Conservation (phyloP, 2,797 vertebrate species). For the Girardinus metallicus region DNA sequence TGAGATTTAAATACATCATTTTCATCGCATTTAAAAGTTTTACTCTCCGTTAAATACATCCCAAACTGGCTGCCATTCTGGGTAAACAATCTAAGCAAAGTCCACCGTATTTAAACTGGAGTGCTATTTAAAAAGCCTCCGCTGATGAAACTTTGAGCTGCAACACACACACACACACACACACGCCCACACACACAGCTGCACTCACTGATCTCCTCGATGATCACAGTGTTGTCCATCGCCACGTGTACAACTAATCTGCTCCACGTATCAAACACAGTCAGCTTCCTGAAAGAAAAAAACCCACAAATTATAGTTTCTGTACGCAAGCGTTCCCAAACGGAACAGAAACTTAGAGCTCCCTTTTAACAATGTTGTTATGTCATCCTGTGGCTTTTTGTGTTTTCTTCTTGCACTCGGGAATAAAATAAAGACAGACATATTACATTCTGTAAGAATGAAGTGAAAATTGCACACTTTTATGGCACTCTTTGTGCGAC, state of each 20-base stretch:
- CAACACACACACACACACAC: no score
- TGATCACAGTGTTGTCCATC: conserved; percentile 99
- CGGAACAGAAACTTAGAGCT: not conserved
- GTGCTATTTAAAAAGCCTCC: conserved; percentile 3
- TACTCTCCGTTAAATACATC: not conserved
- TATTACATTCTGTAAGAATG: not conserved
- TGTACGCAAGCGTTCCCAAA: not conserved
- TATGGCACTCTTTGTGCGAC: no score
- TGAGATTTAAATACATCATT: not conserved
- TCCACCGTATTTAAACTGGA: not conserved
- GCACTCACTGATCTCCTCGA: conserved; percentile 96
- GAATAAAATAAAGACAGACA: not conserved
- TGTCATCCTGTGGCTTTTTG: not conserved
- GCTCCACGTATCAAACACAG: conserved; percentile 95
- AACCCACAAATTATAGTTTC: conserved; percentile 14
- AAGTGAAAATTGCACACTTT: not conserved
- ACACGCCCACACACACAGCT: not conserved
- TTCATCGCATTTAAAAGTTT: not conserved
- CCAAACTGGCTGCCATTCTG: not conserved
- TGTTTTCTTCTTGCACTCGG: not conserved
- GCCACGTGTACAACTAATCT: conserved; percentile 94
- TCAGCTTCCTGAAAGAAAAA: conserved; percentile 86
- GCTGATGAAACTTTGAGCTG: not conserved
- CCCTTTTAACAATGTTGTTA: not conserved
- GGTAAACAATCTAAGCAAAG: not conserved